Percentiles rank a stretch among this genome's conserved stretches.
phyloP scores from a whole-genome alignment of 92 coral and sea anemone species.

The Palythoa heliodiscus region DNA sequence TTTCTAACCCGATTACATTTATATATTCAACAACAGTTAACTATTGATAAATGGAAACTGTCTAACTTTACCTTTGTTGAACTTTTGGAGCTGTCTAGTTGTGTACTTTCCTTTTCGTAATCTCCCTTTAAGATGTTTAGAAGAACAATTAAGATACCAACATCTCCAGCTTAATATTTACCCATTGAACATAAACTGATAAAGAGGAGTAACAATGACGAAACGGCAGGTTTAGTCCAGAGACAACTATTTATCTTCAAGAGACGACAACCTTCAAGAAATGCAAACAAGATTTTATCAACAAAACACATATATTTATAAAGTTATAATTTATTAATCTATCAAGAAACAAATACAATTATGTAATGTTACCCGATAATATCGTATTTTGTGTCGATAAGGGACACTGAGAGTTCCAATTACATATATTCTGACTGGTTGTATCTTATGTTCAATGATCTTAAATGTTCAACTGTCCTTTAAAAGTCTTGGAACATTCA shows the following conservation, averaged over 20 bases:
- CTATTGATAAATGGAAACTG: no score
- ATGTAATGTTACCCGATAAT: neutral
- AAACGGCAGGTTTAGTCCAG: neutral
- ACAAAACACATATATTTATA: neutral
- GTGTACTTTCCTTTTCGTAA: no score
- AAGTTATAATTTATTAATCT: slow-evolving; percentile 4
- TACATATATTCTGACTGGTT: neutral
- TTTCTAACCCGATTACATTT: no score
- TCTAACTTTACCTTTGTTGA: no score
- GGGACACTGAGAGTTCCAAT: neutral
- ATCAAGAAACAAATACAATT: neutral
- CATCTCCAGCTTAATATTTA: no score
- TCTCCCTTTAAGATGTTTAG: no score
- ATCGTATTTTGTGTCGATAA: neutral
- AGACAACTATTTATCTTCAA: neutral
- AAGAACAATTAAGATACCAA: no score
- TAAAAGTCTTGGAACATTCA: neutral
- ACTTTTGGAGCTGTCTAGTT: no score
- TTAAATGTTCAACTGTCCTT: neutral
- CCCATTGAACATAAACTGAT: no score
- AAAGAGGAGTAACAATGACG: neutral
- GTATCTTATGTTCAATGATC: neutral
- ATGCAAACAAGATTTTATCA: neutral
- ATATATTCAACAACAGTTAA: no score
- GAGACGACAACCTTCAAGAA: neutral